Evolutionary conservation across 2,113 vertebrate species (phyloP).

Genomic region (Setophaga petechia): DNA sequence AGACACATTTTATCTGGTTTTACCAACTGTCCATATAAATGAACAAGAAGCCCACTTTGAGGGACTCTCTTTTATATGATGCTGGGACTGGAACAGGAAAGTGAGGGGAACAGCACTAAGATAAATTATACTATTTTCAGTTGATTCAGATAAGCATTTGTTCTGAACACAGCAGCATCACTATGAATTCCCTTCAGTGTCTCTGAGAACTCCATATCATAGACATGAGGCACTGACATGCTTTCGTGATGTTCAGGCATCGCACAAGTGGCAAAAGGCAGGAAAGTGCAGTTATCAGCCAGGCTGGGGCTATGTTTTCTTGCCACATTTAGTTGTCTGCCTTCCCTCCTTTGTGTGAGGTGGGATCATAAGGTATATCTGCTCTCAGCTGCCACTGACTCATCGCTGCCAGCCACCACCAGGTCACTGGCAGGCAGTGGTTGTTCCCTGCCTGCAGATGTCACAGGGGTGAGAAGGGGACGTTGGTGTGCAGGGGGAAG

Average conservation of each 20-base stretch:
- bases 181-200: neutral
- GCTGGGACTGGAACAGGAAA: neutral
- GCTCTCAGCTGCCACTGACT: neutral
- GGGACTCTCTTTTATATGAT: neutral
- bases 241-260: neutral
- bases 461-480: neutral
- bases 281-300: neutral
- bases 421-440: neutral
- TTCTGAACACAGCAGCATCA: neutral
- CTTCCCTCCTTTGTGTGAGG: neutral
- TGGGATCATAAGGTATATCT: neutral
- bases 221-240: neutral
- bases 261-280: neutral
- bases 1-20: neutral
- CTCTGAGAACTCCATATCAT: neutral
- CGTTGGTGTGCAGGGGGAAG: neutral
- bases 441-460: neutral
- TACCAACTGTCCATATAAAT: neutral
- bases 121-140: neutral
- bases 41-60: neutral
- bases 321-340: rapidly evolving
- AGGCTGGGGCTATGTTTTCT: neutral
- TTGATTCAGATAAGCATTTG: neutral
- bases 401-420: neutral
- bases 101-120: neutral